Evolutionary conservation across 2,888 invertebrate species (phyloP).

Genomic region (Thalpophila matura): DNA sequence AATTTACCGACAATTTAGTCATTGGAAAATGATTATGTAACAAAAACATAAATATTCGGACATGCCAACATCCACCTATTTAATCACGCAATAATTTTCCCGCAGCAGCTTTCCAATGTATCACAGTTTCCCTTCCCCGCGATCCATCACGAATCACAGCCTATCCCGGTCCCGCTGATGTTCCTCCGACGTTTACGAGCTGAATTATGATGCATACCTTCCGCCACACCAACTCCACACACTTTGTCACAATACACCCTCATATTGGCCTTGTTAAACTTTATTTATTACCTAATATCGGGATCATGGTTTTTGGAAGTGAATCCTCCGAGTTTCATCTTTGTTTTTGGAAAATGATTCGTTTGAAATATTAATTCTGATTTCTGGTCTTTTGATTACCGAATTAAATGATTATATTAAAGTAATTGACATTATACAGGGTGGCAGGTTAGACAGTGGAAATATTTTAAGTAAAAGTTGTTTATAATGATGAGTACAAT

Average conservation of each 20-base stretch:
- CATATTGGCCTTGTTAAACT: slow-evolving; percentile 70
- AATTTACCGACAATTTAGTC: not conserved
- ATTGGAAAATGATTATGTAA: not conserved
- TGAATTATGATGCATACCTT: slow-evolving; percentile 86
- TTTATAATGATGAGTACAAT: too few relatives aligned
- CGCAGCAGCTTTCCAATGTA: slow-evolving; percentile 43
- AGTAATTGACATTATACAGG: too few relatives aligned
- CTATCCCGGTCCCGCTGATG: slow-evolving; percentile 66
- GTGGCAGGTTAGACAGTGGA: too few relatives aligned
- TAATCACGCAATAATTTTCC: slow-evolving; percentile 41
- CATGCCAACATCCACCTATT: not conserved
- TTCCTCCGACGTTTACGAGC: slow-evolving; percentile 84
- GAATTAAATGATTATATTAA: too few relatives aligned
- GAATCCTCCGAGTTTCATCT: not conserved
- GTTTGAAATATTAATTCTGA: not conserved
- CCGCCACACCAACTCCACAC: slow-evolving; percentile 74
- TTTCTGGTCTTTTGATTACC: slow-evolving; percentile 1
- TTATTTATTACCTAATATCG: slow-evolving; percentile 70
- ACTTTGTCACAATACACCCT: slow-evolving; percentile 72
- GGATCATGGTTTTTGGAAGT: slow-evolving; percentile 24
- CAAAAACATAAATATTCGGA: not conserved
- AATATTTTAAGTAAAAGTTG: too few relatives aligned
- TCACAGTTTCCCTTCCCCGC: slow-evolving; percentile 63
- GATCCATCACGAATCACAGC: slow-evolving; percentile 85
- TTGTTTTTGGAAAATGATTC: slow-evolving; percentile 1